phyloP scores from a whole-genome alignment of 2,113 vertebrate genomes.

The Craseonycteris thonglongyai region DNA sequence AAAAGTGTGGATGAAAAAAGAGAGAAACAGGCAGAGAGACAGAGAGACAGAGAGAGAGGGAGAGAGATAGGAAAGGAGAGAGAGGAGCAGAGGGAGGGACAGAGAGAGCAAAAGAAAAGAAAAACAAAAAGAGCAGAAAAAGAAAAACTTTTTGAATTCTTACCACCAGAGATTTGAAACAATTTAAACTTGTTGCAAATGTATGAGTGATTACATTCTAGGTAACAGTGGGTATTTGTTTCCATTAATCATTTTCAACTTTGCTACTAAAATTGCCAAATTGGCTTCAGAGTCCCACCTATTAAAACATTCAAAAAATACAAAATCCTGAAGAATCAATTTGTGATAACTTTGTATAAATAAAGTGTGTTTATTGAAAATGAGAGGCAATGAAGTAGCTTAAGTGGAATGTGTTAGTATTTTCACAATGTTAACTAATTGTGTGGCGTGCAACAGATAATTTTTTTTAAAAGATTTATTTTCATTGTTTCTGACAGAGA shows the following conservation, averaged over 20 bases:
- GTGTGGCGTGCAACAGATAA: not conserved
- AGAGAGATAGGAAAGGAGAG: rapidly evolving
- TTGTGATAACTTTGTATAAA: not conserved
- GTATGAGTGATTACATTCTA: not conserved
- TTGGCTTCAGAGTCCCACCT: not conserved
- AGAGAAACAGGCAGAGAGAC: rapidly evolving
- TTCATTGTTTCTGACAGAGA: no score
- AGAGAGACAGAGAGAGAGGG: no score
- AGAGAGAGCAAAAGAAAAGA: not conserved
- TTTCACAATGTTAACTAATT: not conserved
- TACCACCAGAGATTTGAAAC: not conserved
- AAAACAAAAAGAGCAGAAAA: not conserved
- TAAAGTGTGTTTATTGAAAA: not conserved
- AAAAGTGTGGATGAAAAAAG: not conserved
- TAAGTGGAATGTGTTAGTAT: not conserved
- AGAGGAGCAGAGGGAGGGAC: rapidly evolving
- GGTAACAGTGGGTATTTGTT: not conserved
- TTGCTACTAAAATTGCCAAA: not conserved
- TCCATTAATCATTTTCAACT: not conserved
- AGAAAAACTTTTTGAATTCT: not conserved
- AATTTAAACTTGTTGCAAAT: not conserved
- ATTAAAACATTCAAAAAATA: not conserved
- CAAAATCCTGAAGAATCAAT: not conserved
- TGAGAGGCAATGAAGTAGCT: not conserved
- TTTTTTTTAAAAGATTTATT: no score